These are phyloP conservation scores for Drosophila mercatorum DNA, from an alignment of 2,888 invertebrate genomes.

Conservation along the genomic window DNA sequence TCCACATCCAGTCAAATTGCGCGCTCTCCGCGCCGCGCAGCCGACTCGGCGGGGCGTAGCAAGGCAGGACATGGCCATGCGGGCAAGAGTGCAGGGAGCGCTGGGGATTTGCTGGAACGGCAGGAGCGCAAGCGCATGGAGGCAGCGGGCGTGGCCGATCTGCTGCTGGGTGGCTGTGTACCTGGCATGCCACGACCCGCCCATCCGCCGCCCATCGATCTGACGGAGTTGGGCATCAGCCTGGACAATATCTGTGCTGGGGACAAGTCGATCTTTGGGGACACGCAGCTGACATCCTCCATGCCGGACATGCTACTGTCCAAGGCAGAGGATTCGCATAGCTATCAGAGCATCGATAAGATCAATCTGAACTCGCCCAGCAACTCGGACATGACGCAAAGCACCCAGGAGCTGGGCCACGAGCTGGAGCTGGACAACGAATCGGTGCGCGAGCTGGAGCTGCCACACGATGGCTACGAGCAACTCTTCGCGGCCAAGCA, in stretches of 20 bases:
- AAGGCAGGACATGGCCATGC: constrained; percentile 40
- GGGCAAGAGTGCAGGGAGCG: constrained; percentile 73
- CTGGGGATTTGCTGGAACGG: constrained; percentile 78
- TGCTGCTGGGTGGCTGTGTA: constrained; percentile 79
- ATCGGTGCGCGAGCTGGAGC: constrained; percentile 70
- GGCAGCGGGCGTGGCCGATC: constrained; percentile 77
- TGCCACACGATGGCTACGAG: constrained; percentile 80
- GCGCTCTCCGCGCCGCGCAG: constrained; percentile 83
- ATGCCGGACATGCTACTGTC: constrained; percentile 86
- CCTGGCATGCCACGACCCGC: constrained; percentile 85
- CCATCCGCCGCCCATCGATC: constrained; percentile 87
- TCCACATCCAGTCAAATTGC: constrained; percentile 85
- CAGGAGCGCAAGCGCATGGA: constrained; percentile 79
- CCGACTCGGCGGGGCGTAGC: constrained; percentile 79
- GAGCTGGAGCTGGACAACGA: constrained; percentile 81
- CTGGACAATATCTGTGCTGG: constrained; percentile 86
- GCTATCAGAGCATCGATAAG: constrained; percentile 84
- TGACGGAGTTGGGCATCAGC: constrained; percentile 86
- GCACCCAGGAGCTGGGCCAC: constrained; percentile 83
- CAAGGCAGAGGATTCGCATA: constrained; percentile 83
- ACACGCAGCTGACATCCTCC: constrained; percentile 85
- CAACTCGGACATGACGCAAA: constrained; percentile 83
- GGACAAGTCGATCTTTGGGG: constrained; percentile 84
- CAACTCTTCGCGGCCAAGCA: constrained; percentile 58
- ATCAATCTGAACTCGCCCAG: constrained; percentile 83